Conservation (phyloP, 2,888 invertebrate species). For the Suillia variegata region DNA sequence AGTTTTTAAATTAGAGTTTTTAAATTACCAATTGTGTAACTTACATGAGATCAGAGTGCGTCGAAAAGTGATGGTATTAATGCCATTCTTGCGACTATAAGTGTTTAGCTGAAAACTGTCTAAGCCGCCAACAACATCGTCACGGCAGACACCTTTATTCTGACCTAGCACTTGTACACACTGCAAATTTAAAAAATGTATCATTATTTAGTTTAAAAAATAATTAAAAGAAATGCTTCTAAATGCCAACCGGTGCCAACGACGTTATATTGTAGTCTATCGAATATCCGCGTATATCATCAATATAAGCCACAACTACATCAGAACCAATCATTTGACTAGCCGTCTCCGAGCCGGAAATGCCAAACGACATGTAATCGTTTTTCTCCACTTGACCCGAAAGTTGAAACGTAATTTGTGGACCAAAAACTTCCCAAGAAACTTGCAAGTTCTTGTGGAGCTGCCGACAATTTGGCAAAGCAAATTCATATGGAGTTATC, state of each 20-base stretch:
- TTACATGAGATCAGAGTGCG: slow-evolving; percentile 76
- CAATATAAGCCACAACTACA: slow-evolving; percentile 78
- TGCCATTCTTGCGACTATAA: slow-evolving; percentile 73
- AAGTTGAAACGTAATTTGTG: slow-evolving; percentile 82
- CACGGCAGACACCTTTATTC: slow-evolving; percentile 85
- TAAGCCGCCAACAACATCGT: slow-evolving; percentile 79
- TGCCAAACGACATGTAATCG: slow-evolving; percentile 89
- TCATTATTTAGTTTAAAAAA: not conserved
- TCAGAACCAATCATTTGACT: slow-evolving; percentile 87
- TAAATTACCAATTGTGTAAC: slow-evolving; percentile 34
- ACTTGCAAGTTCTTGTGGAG: slow-evolving; percentile 83
- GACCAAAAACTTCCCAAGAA: slow-evolving; percentile 90
- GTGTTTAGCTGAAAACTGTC: slow-evolving; percentile 83
- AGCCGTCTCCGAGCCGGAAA: slow-evolving; percentile 74
- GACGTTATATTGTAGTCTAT: slow-evolving; percentile 87
- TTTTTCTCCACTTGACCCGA: slow-evolving; percentile 73
- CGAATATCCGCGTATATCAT: slow-evolving; percentile 74
- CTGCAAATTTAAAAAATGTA: slow-evolving; percentile 58
- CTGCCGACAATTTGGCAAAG: slow-evolving; percentile 83
- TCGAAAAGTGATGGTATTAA: slow-evolving; percentile 80
- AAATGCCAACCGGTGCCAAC: slow-evolving; percentile 71
- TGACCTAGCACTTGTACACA: slow-evolving; percentile 86
- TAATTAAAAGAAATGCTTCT: not conserved
- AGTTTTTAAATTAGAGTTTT: not conserved
- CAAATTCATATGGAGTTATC: slow-evolving; percentile 67